Evolutionary conservation across 2,888 invertebrate genomes (phyloP), one percentile per base, ranked within the genome.

Genomic region (Parnassius glacialis): DNA sequence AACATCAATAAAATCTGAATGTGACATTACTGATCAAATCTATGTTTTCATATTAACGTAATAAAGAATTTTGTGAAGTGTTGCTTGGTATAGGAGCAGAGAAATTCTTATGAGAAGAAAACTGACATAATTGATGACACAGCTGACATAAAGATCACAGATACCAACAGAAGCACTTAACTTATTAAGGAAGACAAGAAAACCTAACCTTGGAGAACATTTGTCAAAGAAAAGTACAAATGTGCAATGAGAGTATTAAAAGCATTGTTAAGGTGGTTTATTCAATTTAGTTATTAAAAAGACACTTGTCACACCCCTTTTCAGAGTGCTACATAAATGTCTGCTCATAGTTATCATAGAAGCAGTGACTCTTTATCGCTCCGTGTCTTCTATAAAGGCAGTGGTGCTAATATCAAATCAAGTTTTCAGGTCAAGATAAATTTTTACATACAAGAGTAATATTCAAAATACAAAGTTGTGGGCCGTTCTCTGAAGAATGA

Each of bases 401-500:
- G 79, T 80, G 84, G 85, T 90, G 87, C 84, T 91, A 91, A 91
- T 90, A 80, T 87, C 80, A 80, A 87, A 90, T 91, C 91, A 82
- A 91, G 91, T 90, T 91, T 91, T 90, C 91, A 91, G 91, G 91
- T 91, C 81, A 84, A 84, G 79, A 83, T 75, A 74, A 75, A 67
- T 78, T 76, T 71, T 74, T 70, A 80, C 70, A 71, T 79, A 73
- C 75, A 79, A 82, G 78, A 74, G 69, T 69, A 78, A 76, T 77
- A 72, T 76, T 66, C 52, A 78, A 79, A 67, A 70, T 65, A 64
- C 65, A 67, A 68, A 61, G 65, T 68, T 63, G 64, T 63, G 53
- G 64, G 65, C 51, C 61, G 59, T 67, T 69, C 47, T 70, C 73
- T 72, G 69, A 65, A 69, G 68, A 74, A 54, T 20, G 70, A 75